phyloP scores from a whole-genome alignment of 2,113 vertebrate genomes.

The Haemorhous mexicanus region DNA sequence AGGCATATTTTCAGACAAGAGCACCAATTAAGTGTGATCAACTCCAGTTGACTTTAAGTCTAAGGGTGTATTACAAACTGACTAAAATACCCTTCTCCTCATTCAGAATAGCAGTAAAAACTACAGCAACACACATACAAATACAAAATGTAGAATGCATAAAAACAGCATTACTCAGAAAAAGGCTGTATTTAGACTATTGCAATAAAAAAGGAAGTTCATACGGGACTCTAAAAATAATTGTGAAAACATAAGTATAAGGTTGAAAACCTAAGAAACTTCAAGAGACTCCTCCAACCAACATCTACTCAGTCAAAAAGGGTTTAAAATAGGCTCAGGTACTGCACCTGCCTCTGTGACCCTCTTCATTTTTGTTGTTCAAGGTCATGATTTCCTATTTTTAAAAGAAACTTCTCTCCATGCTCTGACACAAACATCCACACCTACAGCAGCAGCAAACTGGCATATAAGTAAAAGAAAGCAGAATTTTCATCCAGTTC shows the following conservation, averaged over 20 bases:
- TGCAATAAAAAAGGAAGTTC: slow-evolving; percentile 3
- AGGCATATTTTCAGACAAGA: not conserved
- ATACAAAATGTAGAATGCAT: not conserved
- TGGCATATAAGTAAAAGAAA: not conserved
- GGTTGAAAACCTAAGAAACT: not conserved
- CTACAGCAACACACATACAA: not conserved
- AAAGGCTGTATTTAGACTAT: not conserved
- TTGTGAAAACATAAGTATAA: not conserved
- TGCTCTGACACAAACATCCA: not conserved
- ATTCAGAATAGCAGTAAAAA: not conserved
- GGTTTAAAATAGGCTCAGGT: not conserved
- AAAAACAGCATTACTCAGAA: not conserved
- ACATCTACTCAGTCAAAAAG: not conserved
- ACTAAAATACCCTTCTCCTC: not conserved
- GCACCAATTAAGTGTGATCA: not conserved
- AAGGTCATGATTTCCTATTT: not conserved
- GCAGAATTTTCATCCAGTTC: not conserved
- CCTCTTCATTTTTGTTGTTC: not conserved
- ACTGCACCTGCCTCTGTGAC: not conserved
- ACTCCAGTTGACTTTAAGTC: not conserved
- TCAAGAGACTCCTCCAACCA: not conserved
- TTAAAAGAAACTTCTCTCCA: not conserved
- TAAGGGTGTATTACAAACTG: not conserved
- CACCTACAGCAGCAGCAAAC: not conserved
- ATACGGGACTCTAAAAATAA: not conserved